Conservation (phyloP, 35 echinoderm and acorn worm genomes). For the Heliocidaris tuberculata region DNA sequence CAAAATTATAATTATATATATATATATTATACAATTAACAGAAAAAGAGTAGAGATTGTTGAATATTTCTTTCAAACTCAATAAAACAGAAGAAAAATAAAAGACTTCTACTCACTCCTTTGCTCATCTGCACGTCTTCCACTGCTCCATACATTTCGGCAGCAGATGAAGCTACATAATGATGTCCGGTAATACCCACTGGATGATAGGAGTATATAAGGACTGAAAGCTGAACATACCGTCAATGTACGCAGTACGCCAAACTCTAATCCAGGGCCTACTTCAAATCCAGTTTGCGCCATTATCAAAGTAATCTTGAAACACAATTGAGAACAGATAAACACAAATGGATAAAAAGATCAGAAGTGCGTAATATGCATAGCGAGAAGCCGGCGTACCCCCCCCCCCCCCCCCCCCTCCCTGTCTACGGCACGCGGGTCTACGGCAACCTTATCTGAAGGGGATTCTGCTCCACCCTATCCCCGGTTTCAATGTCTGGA, state of each 20-base stretch:
- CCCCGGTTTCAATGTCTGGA: too few relatives aligned
- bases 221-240: slow-evolving; percentile 53
- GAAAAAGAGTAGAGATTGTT: too few relatives aligned
- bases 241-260: slow-evolving; percentile 62
- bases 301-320: slow-evolving; percentile 47
- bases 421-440: too few relatives aligned
- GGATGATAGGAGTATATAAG: slow-evolving; percentile 38
- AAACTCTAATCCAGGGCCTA: slow-evolving; percentile 45
- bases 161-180: slow-evolving; percentile 14
- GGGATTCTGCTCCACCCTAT: too few relatives aligned
- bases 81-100: background rate
- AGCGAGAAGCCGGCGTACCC: too few relatives aligned
- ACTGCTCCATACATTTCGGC: background rate
- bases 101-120: background rate
- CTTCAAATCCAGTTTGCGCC: slow-evolving; percentile 46
- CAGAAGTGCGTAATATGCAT: too few relatives aligned
- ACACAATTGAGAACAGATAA: too few relatives aligned
- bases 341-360: too few relatives aligned
- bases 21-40: too few relatives aligned
- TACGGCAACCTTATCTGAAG: too few relatives aligned
- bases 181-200: slow-evolving; percentile 40
- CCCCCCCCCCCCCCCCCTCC: too few relatives aligned
- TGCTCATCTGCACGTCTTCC: slow-evolving; percentile 6
- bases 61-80: background rate
- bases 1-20: too few relatives aligned